Evolutionary conservation across 2,797 vertebrate genomes (phyloP), one percentile per base, ranked within the genome.

Genomic region (Crocidura indochinensis): DNA sequence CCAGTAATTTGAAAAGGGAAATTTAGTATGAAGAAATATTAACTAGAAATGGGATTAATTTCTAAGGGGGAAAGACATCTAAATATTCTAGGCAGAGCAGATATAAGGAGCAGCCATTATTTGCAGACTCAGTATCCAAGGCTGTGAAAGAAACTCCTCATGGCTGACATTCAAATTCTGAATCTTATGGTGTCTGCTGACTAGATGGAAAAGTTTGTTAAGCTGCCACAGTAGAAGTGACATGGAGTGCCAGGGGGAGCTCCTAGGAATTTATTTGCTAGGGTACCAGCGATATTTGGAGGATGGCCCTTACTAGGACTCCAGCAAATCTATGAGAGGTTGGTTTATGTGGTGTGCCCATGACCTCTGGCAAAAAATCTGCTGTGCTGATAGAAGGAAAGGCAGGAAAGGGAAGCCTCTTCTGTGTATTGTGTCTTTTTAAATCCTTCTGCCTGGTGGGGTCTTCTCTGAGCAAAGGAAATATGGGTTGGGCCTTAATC

Each of bases 1-100:
- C 6, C 22, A 46, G 49, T 84, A 65, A 91, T 86, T 87, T 72
- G 91, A 84, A 27, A 74, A 68, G 79, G 53, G 68, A n/a, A 46
- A 46, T 77, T 85, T 26, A 72, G 0, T 29, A 24, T 69, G 82
- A 86, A 91, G 71, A 90, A 77, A 84, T 84, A 62, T 5, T 87
- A 60, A 51, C 75, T 74, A 67, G 72, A 49, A 65, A 44, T 15
- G 26, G 69, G 47, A 69, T 87, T 73, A 83, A 67, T 29, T 31
- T 24, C 31, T 44, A 12, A 64, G 14, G 31, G 67, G 9, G 60
- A 62, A 17, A 65, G 82, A 49, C 53, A 62, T 83, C 68, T 84
- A 6, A 72, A 62, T 49, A 68, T 68, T 10, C 47, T 5, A 77
- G 62, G 26, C 53, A 27, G 27, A 46, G 51, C n/a, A 64, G 56